These are phyloP conservation scores for Pocillopora grandis DNA, from an alignment of 92 coral and sea anemone species.

Conservation along the genomic window DNA sequence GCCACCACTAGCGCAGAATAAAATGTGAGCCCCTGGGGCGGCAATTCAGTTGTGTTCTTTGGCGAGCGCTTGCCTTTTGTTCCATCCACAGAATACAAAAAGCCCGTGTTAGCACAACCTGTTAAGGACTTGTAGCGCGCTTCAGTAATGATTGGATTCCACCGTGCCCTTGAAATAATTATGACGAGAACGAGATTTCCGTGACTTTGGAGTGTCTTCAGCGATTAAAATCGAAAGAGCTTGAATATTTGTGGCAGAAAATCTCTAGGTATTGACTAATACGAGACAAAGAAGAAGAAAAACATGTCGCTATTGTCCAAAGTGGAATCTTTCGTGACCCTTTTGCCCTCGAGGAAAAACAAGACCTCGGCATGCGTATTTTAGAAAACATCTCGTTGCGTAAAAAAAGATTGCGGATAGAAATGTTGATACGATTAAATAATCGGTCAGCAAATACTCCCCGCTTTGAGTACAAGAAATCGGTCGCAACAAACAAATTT, in stretches of 20 bases:
- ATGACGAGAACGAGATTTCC: not conserved
- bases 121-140: slow-evolving; percentile 26
- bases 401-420: not conserved
- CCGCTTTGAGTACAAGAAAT: slow-evolving; percentile 11
- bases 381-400: slow-evolving; percentile 18
- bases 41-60: slow-evolving; percentile 33
- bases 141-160: slow-evolving; percentile 17
- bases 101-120: slow-evolving; percentile 40
- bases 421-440: slow-evolving; percentile 26
- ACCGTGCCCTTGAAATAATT: slow-evolving; percentile 14
- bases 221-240: slow-evolving; percentile 27
- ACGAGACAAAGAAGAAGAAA: slow-evolving; percentile 14
- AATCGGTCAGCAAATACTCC: slow-evolving; percentile 23
- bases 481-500: not conserved
- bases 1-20: slow-evolving; percentile 14
- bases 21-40: slow-evolving; percentile 26
- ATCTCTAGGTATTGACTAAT: slow-evolving; percentile 18
- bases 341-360: slow-evolving; percentile 29
- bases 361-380: slow-evolving; percentile 39
- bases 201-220: not conserved
- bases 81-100: slow-evolving; percentile 23
- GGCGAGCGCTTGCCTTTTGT: slow-evolving; percentile 51
- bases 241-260: slow-evolving; percentile 23
- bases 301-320: slow-evolving; percentile 31
- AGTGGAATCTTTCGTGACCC: slow-evolving; percentile 29